phyloP scores from a whole-genome alignment of 53 echinoderm and acorn worm species.

The Hippasteria phrygiana region DNA sequence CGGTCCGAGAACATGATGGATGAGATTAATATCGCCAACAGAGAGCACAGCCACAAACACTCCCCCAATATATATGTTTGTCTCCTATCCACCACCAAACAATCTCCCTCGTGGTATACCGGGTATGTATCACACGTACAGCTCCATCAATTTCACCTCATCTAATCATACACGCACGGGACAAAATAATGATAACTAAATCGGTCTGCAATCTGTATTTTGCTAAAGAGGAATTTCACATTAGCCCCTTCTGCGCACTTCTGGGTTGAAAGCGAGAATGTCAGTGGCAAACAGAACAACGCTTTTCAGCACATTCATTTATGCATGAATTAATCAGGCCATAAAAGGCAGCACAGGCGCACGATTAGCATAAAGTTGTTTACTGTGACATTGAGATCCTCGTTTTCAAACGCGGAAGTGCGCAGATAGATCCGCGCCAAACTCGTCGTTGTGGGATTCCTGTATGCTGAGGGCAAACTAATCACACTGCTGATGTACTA shows the following conservation, averaged over 20 bases:
- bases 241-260: too few relatives aligned
- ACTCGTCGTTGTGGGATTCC: too few relatives aligned
- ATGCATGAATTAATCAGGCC: too few relatives aligned
- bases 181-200: not conserved
- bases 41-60: not conserved
- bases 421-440: too few relatives aligned
- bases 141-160: not conserved
- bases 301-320: too few relatives aligned
- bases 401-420: too few relatives aligned
- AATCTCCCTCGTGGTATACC: not conserved
- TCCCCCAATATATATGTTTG: not conserved
- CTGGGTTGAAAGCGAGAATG: too few relatives aligned
- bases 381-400: too few relatives aligned
- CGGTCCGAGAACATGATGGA: not conserved
- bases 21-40: constrained; percentile 3
- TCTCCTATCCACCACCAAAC: not conserved
- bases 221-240: not conserved
- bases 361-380: too few relatives aligned
- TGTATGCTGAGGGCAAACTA: not conserved
- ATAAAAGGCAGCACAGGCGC: too few relatives aligned
- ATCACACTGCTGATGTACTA: not conserved
- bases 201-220: too few relatives aligned
- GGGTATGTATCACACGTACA: not conserved
- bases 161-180: not conserved
- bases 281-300: too few relatives aligned